phyloP scores from a whole-genome alignment of 2,113 vertebrate species.

The Verasper variegatus region DNA sequence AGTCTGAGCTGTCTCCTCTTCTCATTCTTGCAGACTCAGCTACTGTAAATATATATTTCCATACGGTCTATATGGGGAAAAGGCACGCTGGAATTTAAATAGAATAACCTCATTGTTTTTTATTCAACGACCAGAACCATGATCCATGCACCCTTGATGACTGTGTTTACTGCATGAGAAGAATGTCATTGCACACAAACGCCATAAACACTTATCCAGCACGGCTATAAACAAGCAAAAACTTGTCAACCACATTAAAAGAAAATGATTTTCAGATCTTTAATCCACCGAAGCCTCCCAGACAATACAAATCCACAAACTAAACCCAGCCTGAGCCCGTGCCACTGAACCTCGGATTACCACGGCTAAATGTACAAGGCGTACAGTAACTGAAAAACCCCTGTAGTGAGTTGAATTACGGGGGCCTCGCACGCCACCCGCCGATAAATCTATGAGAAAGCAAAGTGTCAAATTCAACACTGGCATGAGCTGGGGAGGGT shows the following conservation, averaged over 20 bases:
- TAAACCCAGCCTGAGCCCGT: conserved; percentile 40
- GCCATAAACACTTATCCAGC: conserved; percentile 43
- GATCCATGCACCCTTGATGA: conserved; percentile 21
- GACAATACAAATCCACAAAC: conserved; percentile 57
- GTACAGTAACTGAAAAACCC: conserved; percentile 33
- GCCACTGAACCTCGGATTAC: conserved; percentile 61
- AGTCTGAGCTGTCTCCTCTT: conserved; percentile 19
- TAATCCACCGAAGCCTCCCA: conserved; percentile 55
- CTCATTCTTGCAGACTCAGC: conserved; percentile 28
- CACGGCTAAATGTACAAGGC: conserved; percentile 44
- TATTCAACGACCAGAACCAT: conserved; percentile 32
- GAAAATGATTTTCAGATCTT: conserved; percentile 57
- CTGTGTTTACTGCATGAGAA: conserved; percentile 35
- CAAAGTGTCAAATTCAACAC: conserved; percentile 68
- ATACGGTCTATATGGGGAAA: conserved; percentile 10
- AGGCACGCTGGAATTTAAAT: conserved; percentile 3
- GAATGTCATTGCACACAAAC: conserved; percentile 40
- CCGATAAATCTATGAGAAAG: conserved; percentile 57
- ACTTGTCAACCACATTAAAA: conserved; percentile 55
- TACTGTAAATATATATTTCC: conserved; percentile 37
- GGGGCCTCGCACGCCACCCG: conserved; percentile 21
- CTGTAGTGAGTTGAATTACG: conserved; percentile 52
- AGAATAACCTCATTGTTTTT: conserved; percentile 35
- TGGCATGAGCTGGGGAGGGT: not conserved
- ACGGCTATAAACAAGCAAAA: conserved; percentile 42